Base-by-base conservation (phyloP, 2,797 vertebrate genomes). In the Microctenopoma steveboyesi region DNA sequence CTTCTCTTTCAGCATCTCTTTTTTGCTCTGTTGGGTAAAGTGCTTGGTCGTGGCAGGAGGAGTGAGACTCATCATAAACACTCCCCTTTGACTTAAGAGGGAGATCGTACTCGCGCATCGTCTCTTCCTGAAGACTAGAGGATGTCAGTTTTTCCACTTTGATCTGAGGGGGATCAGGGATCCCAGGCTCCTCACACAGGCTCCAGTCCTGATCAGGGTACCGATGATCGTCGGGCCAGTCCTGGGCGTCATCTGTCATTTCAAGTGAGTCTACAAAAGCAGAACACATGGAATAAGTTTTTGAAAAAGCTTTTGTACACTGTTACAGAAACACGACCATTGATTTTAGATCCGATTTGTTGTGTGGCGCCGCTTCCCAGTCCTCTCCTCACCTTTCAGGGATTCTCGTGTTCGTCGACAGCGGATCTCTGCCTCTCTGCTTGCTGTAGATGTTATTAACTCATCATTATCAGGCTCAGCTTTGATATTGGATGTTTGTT, bases 401-500 rank as follows among this genome's bases (percentile, higher is more conserved):
- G 7, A 8, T 46, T 46, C 43, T n/a, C 18, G 16, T 16, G n/a
- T 16, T n/a, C 3, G 15, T n/a, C 6, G 16, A 46, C 43, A n/a
- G 16, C 18, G 43, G 16, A 46, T 46, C 16, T 46, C 16, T 6
- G 43, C 43, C 43, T 46, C 43, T 14, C 15, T 43, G 16, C 3
- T 46, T 46, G 16, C n/a, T 46, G 43, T 16, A 46, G 43, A 46
- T 46, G 16, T n/a, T 46, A 46, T 7, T n/a, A n/a, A n/a, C 7
- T 18, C 43, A 3, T 46, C 43, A 46, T 16, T 14, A 46, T n/a
- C 43, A 46, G 43, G 16, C 43, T 46, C 43, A 28, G 27, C 30
- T 54, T 72, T 72, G 45, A 69, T 7, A 54, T 37, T 37, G 9
- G 64, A 37, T 45, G 42, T n/a, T 35, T 64, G 52, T 18, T 72